Conservation (phyloP, 2,888 invertebrate species). For the Brenthis ino region DNA sequence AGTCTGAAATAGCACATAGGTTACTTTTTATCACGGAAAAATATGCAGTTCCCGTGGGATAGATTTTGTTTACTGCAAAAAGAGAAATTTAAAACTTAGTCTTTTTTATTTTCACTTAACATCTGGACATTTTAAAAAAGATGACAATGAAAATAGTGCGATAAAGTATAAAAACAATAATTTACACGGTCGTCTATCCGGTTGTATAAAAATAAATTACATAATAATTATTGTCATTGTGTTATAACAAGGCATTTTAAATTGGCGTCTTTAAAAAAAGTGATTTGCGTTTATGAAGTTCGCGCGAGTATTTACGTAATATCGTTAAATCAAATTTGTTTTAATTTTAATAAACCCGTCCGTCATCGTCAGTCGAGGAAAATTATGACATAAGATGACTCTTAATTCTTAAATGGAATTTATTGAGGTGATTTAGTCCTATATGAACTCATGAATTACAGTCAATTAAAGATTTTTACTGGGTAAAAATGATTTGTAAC, state of each 20-base stretch:
- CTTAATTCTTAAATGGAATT: no score
- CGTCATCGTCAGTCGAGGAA: no score
- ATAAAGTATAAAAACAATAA: background rate
- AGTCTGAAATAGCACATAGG: no score
- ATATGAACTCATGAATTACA: no score
- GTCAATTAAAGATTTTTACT: no score
- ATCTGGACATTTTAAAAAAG: background rate
- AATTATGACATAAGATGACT: no score
- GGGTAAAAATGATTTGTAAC: no score
- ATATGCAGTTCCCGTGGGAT: no score
- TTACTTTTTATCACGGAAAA: no score
- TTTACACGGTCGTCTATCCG: background rate
- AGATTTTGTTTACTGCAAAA: background rate
- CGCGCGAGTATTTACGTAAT: background rate
- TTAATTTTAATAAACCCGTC: background rate
- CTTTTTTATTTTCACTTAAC: no score
- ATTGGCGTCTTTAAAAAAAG: background rate
- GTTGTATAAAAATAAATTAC: slow-evolving; percentile 14
- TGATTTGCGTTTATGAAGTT: background rate
- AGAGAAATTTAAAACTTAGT: no score
- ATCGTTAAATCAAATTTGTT: background rate
- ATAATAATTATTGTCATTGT: slow-evolving; percentile 18
- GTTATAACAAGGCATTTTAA: slow-evolving; percentile 1
- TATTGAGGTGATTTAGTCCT: no score
- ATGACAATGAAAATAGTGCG: background rate